These are phyloP conservation scores for Chaetodon auriga DNA, from an alignment of 2,113 vertebrate species.

Conservation along the genomic window DNA sequence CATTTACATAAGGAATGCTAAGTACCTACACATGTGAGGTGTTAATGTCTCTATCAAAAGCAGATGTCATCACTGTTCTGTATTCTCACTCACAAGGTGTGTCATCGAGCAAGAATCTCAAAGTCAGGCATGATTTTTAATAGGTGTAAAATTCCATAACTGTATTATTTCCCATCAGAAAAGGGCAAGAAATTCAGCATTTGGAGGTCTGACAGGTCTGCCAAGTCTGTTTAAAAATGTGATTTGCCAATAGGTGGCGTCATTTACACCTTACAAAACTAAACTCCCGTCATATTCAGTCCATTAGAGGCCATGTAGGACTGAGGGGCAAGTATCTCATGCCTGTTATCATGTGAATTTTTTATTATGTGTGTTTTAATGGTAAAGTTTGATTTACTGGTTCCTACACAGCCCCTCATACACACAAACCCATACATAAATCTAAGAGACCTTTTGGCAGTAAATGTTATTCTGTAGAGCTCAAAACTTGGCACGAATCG, in stretches of 20 bases:
- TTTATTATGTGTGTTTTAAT: slow-evolving; percentile 44
- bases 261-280: slow-evolving; percentile 4
- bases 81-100: slow-evolving; percentile 17
- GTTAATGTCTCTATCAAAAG: slow-evolving; percentile 69
- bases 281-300: not conserved
- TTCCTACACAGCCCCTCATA: not conserved
- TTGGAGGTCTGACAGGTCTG: slow-evolving; percentile 8
- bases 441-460: slow-evolving; percentile 44
- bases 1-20: slow-evolving; percentile 81
- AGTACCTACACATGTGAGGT: slow-evolving; percentile 71
- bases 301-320: not conserved
- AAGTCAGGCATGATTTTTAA: not conserved
- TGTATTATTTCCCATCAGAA: slow-evolving; percentile 20
- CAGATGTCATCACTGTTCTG: slow-evolving; percentile 68
- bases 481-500: slow-evolving; percentile 42
- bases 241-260: slow-evolving; percentile 31
- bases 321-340: not conserved
- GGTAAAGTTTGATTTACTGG: slow-evolving; percentile 50
- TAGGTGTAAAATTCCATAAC: not conserved
- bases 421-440: not conserved
- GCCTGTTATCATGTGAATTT: slow-evolving; percentile 8
- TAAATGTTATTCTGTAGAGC: slow-evolving; percentile 18
- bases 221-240: not conserved
- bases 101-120: slow-evolving; percentile 41
- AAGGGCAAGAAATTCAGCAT: slow-evolving; percentile 12